Percentiles rank a stretch among this genome's conserved stretches.
These are phyloP conservation scores for Siphlonurus alternatus DNA, from an alignment of 2,888 invertebrate species.

Conservation along the genomic window DNA sequence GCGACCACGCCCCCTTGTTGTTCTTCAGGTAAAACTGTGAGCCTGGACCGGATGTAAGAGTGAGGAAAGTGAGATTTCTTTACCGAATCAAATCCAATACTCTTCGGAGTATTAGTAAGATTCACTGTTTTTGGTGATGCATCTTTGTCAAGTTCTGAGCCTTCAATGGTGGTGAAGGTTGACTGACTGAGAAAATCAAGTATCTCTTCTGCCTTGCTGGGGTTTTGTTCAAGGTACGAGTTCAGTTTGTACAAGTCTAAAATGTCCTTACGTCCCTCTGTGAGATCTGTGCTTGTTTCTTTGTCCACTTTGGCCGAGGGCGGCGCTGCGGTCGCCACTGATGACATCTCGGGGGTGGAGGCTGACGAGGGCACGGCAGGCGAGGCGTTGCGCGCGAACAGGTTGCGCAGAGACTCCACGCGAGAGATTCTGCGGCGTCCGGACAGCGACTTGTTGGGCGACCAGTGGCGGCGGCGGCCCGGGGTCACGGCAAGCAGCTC, in stretches of 20 bases:
- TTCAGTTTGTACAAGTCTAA: slow-evolving; percentile 21
- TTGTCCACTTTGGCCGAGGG: slow-evolving; percentile 17
- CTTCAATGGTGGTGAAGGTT: background rate
- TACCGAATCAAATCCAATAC: background rate
- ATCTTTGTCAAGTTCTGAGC: background rate
- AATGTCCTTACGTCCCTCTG: slow-evolving; percentile 21
- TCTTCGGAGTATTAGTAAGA: background rate
- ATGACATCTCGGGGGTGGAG: slow-evolving; percentile 12
- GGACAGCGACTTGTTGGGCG: slow-evolving; percentile 22
- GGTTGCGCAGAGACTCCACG: slow-evolving; percentile 34
- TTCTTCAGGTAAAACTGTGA: slow-evolving; percentile 19
- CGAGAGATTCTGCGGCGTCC: slow-evolving; percentile 27
- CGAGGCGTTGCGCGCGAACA: slow-evolving; percentile 25
- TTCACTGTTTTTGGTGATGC: background rate
- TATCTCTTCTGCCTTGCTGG: background rate
- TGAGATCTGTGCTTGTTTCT: slow-evolving; percentile 12
- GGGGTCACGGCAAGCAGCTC: slow-evolving; percentile 31
- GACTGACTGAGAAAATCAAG: background rate
- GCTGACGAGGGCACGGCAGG: slow-evolving; percentile 12
- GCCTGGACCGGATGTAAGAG: slow-evolving; percentile 19
- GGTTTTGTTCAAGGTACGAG: slow-evolving; percentile 10
- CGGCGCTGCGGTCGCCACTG: slow-evolving; percentile 14
- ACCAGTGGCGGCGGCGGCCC: slow-evolving; percentile 28
- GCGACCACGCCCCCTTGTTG: background rate
- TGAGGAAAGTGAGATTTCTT: slow-evolving; percentile 15